Evolutionary conservation across 1,140 invertebrate genomes (phyloP).

Genomic region (Cyphomyrmex costatus): DNA sequence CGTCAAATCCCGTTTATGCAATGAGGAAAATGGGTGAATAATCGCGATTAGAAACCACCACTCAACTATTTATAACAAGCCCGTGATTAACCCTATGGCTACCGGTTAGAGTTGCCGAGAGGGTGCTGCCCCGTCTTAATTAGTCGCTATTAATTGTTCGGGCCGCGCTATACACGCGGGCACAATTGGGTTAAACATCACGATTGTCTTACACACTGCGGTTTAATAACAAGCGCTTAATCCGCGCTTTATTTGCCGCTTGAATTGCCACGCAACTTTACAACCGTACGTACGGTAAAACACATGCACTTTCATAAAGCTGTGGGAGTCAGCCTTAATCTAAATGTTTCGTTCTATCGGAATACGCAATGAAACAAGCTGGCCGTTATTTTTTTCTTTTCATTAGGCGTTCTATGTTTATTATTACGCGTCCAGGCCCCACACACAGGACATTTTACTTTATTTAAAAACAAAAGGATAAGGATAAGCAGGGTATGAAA

Average conservation of each 20-base stretch:
- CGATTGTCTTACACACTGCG: slow-evolving; percentile 66
- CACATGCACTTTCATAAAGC: slow-evolving; percentile 23
- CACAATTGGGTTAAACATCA: slow-evolving; percentile 72
- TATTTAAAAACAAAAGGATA: too few relatives aligned
- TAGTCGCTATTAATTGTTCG: slow-evolving; percentile 73
- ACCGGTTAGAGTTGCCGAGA: slow-evolving; percentile 22
- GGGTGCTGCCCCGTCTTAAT: slow-evolving; percentile 68
- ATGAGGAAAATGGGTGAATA: slow-evolving; percentile 57
- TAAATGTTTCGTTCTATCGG: not conserved
- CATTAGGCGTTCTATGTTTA: not conserved
- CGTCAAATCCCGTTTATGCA: not conserved
- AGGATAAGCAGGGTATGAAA: too few relatives aligned
- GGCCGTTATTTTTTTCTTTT: not conserved
- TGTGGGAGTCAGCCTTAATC: not conserved
- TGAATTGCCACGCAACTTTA: slow-evolving; percentile 30
- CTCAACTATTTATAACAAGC: slow-evolving; percentile 67
- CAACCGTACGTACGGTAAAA: not conserved
- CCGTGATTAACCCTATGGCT: slow-evolving; percentile 62
- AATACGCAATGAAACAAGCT: slow-evolving; percentile 17
- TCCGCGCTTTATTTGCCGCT: slow-evolving; percentile 40
- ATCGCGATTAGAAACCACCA: slow-evolving; percentile 64
- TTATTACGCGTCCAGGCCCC: too few relatives aligned
- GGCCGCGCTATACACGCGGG: slow-evolving; percentile 1
- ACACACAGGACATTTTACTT: too few relatives aligned
- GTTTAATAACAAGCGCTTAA: slow-evolving; percentile 71